These are phyloP conservation scores for Zaprionus africanus DNA, from an alignment of 1,140 invertebrate species.

Conservation along the genomic window DNA sequence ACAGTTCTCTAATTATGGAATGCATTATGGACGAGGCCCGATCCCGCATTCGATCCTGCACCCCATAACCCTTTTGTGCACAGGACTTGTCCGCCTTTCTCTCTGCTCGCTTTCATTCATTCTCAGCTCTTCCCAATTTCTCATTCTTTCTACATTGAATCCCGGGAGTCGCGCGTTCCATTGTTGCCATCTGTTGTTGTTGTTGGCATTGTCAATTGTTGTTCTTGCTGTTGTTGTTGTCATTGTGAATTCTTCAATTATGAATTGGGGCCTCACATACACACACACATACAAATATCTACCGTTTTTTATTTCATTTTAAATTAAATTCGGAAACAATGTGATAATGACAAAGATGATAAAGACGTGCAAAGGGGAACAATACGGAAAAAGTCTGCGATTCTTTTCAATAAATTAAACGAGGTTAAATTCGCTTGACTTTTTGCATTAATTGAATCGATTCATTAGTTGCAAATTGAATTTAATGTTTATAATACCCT, in stretches of 20 bases:
- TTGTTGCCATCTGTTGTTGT: slow-evolving; percentile 68
- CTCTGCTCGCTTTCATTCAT: slow-evolving; percentile 41
- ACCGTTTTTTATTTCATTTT: slow-evolving; percentile 58
- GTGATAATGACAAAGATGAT: slow-evolving; percentile 65
- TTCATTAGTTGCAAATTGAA: slow-evolving; percentile 17
- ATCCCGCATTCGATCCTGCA: slow-evolving; percentile 2
- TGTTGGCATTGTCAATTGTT: slow-evolving; percentile 48
- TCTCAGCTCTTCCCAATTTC: slow-evolving; percentile 21
- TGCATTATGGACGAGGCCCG: slow-evolving; percentile 22
- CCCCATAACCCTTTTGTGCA: slow-evolving; percentile 27
- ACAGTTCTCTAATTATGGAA: slow-evolving; percentile 48
- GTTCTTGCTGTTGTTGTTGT: slow-evolving; percentile 39
- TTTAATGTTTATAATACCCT: slow-evolving; percentile 17
- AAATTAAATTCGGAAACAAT: slow-evolving; percentile 79
- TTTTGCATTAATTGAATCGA: slow-evolving; percentile 56
- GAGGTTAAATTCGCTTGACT: slow-evolving; percentile 52
- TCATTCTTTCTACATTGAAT: slow-evolving; percentile 32
- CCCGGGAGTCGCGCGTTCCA: slow-evolving; percentile 56
- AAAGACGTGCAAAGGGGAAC: slow-evolving; percentile 55
- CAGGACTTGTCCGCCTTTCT: slow-evolving; percentile 47
- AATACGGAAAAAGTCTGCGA: slow-evolving; percentile 34
- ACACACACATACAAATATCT: slow-evolving; percentile 19
- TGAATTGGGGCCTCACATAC: slow-evolving; percentile 64
- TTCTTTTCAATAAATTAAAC: slow-evolving; percentile 44
- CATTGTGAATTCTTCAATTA: slow-evolving; percentile 66